Base-by-base conservation (phyloP, 2,888 invertebrate species). In the Trileptium ribeirensis region DNA sequence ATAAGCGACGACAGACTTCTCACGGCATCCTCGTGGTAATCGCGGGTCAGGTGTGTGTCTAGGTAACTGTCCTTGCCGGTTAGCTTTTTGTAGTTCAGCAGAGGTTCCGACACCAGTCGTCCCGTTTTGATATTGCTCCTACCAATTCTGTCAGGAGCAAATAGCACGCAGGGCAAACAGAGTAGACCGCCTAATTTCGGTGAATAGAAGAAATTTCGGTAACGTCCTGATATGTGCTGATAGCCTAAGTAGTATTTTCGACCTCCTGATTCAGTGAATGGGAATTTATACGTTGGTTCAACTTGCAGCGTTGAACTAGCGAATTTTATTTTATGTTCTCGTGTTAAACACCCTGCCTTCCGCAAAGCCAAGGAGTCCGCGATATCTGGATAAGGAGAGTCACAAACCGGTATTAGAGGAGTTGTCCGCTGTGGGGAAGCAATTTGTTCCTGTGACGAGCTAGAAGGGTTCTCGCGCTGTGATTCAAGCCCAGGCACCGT, bases 161-260 rank as follows among this genome's bases (percentile, higher is more conserved):
- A 75, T 15, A 75, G 3, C 8, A 75, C 77, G 77, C 77, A 75
- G 8, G 36, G 77, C 15, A 38, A 2, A n/a, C 77, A 75, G n/a
- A 75, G 36, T 8, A 3, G 15, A 38, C 77, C 77, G 3, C n/a
- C 36, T 29, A 3, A 38, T 15, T 15, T 38, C 8, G 24, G 36
- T 2, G 37, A 75, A 38, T 37, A 75, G 77, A n/a, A 29, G 15
- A 75, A 39, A 2, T n/a, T 15, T 36, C 33, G 77, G 36, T 8
- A 37, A 38, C 36, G 33, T 38, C 38, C 38, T n/a, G n/a, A n/a
- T n/a, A n/a, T n/a, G n/a, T n/a, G n/a, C n/a, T n/a, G n/a, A n/a
- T n/a, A n/a, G n/a, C n/a, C n/a, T n/a, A n/a, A n/a, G n/a, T n/a
- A n/a, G n/a, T n/a, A n/a, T n/a, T n/a, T n/a, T 8, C n/a, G 36